phyloP scores from a whole-genome alignment of 2,797 vertebrate genomes.

The Sebastes taczanowskii region DNA sequence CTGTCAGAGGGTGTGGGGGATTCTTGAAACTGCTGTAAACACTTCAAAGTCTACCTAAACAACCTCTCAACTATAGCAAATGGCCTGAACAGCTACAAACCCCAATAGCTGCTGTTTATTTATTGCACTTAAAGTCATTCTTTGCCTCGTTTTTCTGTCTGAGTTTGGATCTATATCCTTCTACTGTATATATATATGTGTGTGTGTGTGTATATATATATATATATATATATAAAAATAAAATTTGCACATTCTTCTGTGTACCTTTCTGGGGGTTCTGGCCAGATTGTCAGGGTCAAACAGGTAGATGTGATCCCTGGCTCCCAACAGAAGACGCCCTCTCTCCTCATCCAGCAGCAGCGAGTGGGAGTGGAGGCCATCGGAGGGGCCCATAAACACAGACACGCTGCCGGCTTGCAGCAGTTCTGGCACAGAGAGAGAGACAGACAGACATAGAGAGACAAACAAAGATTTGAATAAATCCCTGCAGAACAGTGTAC shows the following conservation, averaged over 20 bases:
- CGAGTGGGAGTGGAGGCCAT: conserved; percentile 92
- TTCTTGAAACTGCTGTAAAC: conserved; percentile 42
- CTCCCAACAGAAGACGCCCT: conserved; percentile 89
- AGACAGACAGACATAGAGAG: conserved; percentile 71
- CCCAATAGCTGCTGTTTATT: neutral
- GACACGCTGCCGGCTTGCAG: conserved; percentile 92
- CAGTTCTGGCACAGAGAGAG: conserved; percentile 85
- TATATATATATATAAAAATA: neutral
- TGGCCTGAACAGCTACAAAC: neutral
- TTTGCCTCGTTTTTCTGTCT: neutral
- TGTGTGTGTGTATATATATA: too few relatives aligned
- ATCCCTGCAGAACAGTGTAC: neutral
- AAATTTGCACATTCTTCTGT: neutral
- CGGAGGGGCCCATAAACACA: conserved; percentile 88
- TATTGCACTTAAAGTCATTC: neutral
- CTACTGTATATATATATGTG: neutral
- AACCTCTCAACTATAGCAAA: conserved; percentile 28
- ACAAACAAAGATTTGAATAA: conserved; percentile 57
- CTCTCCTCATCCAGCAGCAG: conserved; percentile 95
- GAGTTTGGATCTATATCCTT: neutral
- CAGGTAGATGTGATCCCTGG: conserved; percentile 93
- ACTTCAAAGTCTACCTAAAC: conserved; percentile 37
- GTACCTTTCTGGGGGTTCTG: conserved; percentile 92
- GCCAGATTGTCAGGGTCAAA: conserved; percentile 91
- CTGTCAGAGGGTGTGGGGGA: conserved; percentile 12